Evolutionary conservation across 1,140 invertebrate species (phyloP).

Genomic region (Pseudachorutes palmiensis): DNA sequence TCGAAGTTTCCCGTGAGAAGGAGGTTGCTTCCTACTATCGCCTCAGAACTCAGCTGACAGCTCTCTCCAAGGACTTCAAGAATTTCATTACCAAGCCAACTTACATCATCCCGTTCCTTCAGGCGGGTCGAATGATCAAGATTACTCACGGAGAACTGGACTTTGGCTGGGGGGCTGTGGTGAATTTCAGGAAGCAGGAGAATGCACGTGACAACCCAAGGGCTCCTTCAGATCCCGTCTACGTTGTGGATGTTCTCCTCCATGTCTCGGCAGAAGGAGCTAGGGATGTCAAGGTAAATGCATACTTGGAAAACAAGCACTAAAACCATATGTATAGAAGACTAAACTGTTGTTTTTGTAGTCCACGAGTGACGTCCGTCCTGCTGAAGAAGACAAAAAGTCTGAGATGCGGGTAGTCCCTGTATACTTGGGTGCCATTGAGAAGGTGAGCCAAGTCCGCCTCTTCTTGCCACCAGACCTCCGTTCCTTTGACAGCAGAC

Average conservation of each 20-base stretch:
- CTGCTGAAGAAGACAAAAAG: slow-evolving; percentile 46
- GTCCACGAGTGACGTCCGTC: slow-evolving; percentile 27
- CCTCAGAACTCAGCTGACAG: slow-evolving; percentile 70
- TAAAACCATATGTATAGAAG: slow-evolving; percentile 40
- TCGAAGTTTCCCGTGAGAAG: slow-evolving; percentile 62
- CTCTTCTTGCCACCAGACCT: slow-evolving; percentile 87
- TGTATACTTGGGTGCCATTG: slow-evolving; percentile 69
- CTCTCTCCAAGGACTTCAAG: slow-evolving; percentile 63
- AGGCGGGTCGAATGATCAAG: slow-evolving; percentile 85
- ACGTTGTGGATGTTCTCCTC: slow-evolving; percentile 74
- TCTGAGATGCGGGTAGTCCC: slow-evolving; percentile 87
- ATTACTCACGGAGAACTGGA: slow-evolving; percentile 63
- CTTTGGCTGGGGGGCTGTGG: slow-evolving; percentile 92
- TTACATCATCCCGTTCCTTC: slow-evolving; percentile 86
- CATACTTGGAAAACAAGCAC: slow-evolving; percentile 29
- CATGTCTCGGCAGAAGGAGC: slow-evolving; percentile 58
- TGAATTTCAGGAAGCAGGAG: slow-evolving; percentile 78
- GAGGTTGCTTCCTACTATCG: slow-evolving; percentile 75
- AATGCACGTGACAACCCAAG: slow-evolving; percentile 42
- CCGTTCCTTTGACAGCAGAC: slow-evolving; percentile 68
- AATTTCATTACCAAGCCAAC: slow-evolving; percentile 73
- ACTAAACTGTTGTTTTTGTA: slow-evolving; percentile 13
- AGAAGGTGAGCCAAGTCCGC: slow-evolving; percentile 79
- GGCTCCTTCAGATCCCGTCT: slow-evolving; percentile 42
- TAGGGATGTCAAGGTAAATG: slow-evolving; percentile 44